A percentile compares a stretch with the other conserved stretches of the same genome.
Evolutionary conservation across 2,113 vertebrate species (phyloP).

Genomic region (Stegostoma tigrinum): DNA sequence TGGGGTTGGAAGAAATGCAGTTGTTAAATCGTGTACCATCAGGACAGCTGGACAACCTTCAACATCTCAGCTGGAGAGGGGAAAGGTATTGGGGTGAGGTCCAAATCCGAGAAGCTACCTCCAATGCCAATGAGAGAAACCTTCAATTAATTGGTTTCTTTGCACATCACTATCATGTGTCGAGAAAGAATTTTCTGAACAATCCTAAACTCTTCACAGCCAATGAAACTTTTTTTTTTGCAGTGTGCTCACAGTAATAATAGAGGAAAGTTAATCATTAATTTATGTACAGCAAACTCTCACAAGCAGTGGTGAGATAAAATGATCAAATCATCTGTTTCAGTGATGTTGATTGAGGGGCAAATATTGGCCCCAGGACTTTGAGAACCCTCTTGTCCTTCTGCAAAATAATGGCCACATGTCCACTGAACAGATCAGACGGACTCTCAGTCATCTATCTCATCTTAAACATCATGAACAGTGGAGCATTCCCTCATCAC

Average conservation of each 20-base stretch:
- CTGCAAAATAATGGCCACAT: neutral
- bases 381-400: neutral
- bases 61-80: neutral
- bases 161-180: neutral
- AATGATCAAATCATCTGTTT: neutral
- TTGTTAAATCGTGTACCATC: neutral
- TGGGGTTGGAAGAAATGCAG: neutral
- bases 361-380: neutral
- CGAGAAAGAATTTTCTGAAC: neutral
- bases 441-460: neutral
- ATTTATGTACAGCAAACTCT: neutral
- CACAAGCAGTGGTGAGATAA: neutral
- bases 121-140: neutral
- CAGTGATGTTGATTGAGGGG: neutral
- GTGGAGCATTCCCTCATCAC: neutral
- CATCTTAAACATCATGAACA: neutral
- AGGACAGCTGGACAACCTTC: neutral
- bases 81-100: neutral
- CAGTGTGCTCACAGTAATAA: neutral
- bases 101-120: neutral
- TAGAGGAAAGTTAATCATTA: neutral
- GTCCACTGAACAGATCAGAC: neutral
- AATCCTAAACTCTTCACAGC: neutral
- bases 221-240: neutral
- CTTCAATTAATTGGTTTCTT: neutral